phyloP scores from a whole-genome alignment of 2,888 invertebrate genomes.

The Brenthis daphne region DNA sequence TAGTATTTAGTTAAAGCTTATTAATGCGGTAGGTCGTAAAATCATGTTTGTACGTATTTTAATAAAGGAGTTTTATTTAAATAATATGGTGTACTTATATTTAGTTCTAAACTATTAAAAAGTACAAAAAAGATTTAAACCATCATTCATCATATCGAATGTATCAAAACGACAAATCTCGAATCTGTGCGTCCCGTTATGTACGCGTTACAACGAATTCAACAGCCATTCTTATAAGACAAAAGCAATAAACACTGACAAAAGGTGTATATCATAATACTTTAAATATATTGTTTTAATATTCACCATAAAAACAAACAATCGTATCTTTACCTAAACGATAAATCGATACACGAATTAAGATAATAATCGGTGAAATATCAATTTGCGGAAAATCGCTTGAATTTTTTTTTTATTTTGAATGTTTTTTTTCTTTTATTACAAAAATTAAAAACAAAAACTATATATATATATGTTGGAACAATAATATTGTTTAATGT shows the following conservation, averaged over 20 bases:
- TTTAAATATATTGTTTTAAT: background rate
- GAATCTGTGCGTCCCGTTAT: constrained; percentile 16
- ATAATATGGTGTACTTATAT: background rate
- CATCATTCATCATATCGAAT: background rate
- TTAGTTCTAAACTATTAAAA: background rate
- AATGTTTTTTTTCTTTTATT: background rate
- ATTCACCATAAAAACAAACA: no score
- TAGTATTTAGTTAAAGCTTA: background rate
- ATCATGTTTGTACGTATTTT: background rate
- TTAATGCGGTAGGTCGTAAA: background rate
- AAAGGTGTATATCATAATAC: background rate
- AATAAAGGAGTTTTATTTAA: background rate
- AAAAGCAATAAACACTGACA: constrained; percentile 7
- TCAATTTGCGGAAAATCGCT: background rate
- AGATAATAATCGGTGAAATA: no score
- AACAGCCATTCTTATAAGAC: constrained; percentile 3
- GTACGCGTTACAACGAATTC: constrained; percentile 12
- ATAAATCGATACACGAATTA: no score
- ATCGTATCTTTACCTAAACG: no score
- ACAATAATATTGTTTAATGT: constrained; percentile 38
- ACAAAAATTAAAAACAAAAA: background rate
- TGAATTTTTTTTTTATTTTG: background rate
- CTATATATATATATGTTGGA: constrained; percentile 12
- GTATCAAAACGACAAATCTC: constrained; percentile 9
- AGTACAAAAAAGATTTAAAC: no score